A percentile compares a stretch with the other conserved stretches of the same genome.
These are phyloP conservation scores for Lasiurus cinereus DNA, from an alignment of 2,113 vertebrate genomes.

Conservation along the genomic window DNA sequence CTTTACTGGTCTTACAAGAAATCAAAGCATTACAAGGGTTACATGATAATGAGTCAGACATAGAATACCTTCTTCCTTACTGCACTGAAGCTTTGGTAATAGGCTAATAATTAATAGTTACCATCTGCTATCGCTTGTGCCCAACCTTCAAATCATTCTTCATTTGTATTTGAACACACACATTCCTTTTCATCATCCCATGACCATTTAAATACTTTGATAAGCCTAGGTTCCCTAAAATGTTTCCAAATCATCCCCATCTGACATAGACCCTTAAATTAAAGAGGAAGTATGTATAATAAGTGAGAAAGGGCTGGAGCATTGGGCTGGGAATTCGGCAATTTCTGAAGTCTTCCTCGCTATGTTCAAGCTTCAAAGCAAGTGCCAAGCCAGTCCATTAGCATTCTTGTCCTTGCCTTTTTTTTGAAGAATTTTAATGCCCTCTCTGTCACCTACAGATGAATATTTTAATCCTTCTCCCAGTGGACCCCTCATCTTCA, in stretches of 20 bases:
- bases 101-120: constrained; percentile 81
- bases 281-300: constrained; percentile 49
- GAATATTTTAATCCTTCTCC: neutral
- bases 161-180: constrained; percentile 75
- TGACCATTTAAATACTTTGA: constrained; percentile 76
- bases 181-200: constrained; percentile 83
- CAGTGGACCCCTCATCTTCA: neutral
- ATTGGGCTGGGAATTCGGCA: neutral
- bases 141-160: constrained; percentile 74
- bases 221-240: constrained; percentile 71
- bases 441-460: neutral
- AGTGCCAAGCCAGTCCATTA: accelerated
- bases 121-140: constrained; percentile 72
- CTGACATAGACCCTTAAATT: constrained; percentile 64
- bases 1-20: constrained; percentile 56
- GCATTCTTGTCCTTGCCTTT: neutral
- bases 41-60: constrained; percentile 59
- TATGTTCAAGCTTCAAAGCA: neutral
- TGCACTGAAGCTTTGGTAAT: constrained; percentile 64
- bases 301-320: neutral
- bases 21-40: constrained; percentile 66
- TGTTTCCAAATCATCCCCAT: constrained; percentile 77
- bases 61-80: constrained; percentile 57
- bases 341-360: neutral
- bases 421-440: neutral